Conservation (phyloP, 2,113 vertebrate genomes). For the Alexandromys fortis region DNA sequence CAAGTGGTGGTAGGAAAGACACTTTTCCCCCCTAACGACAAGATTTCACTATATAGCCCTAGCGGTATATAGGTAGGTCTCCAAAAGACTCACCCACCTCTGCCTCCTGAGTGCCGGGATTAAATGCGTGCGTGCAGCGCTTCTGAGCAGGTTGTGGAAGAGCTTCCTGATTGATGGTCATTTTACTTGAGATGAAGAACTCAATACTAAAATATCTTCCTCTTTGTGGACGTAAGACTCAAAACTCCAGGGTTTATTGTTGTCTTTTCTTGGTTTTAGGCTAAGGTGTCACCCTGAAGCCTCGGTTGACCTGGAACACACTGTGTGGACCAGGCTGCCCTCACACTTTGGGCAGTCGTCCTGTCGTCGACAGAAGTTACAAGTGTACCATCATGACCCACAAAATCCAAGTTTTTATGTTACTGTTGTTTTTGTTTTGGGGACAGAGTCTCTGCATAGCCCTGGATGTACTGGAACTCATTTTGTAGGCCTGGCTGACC, state of each 20-base stretch:
- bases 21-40: neutral
- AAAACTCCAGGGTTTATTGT: neutral
- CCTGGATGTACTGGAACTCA: too few species aligned
- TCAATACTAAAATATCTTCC: neutral
- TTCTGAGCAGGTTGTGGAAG: neutral
- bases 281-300: neutral
- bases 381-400: neutral
- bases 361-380: neutral
- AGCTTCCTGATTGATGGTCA: neutral
- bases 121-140: too few species aligned
- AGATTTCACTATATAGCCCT: neutral
- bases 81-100: neutral
- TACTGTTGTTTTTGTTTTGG: neutral
- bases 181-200: neutral
- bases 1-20: neutral
- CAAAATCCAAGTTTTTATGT: neutral
- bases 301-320: neutral
- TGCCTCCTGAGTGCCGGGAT: neutral
- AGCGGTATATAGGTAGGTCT: neutral
- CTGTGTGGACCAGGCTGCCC: neutral
- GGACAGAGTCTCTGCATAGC: neutral
- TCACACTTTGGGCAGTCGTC: neutral
- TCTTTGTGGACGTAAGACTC: neutral
- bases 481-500: neutral
- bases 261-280: neutral